phyloP scores from a whole-genome alignment of 2,797 vertebrate genomes.

The Rousettus madagascariensis region DNA sequence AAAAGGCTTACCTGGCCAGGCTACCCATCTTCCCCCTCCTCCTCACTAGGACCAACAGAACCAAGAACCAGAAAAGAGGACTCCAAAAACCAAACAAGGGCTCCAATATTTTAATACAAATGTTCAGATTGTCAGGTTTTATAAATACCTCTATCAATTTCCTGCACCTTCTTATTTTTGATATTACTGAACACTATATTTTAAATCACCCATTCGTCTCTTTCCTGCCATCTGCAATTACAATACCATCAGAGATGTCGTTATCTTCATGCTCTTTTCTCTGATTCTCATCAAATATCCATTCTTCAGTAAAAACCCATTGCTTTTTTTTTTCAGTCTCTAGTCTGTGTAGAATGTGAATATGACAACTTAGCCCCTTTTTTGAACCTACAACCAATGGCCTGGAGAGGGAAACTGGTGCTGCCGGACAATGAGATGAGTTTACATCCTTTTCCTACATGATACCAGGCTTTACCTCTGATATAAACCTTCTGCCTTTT shows the following conservation, averaged over 20 bases:
- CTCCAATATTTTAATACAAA: neutral
- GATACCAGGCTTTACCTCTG: neutral
- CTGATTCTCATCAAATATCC: neutral
- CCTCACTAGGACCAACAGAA: neutral
- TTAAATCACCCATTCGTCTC: neutral
- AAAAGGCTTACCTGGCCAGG: neutral
- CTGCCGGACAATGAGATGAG: rapidly evolving
- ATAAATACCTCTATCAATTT: neutral
- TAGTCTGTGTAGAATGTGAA: neutral
- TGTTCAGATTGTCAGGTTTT: neutral
- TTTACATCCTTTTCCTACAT: neutral
- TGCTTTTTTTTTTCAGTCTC: neutral
- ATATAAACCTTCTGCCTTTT: neutral
- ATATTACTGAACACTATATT: neutral
- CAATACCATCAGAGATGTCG: neutral
- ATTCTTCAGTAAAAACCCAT: neutral
- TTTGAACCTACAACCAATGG: neutral
- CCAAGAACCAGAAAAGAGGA: neutral
- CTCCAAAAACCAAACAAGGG: neutral
- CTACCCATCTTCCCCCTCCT: neutral
- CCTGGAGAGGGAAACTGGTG: neutral
- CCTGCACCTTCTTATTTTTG: neutral
- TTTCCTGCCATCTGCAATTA: neutral
- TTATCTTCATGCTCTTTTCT: neutral
- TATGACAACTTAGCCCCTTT: neutral